Percentiles rank a stretch among this genome's conserved stretches.
Evolutionary conservation across 2,113 vertebrate species (phyloP).

Genomic region (Myotis davidii): DNA sequence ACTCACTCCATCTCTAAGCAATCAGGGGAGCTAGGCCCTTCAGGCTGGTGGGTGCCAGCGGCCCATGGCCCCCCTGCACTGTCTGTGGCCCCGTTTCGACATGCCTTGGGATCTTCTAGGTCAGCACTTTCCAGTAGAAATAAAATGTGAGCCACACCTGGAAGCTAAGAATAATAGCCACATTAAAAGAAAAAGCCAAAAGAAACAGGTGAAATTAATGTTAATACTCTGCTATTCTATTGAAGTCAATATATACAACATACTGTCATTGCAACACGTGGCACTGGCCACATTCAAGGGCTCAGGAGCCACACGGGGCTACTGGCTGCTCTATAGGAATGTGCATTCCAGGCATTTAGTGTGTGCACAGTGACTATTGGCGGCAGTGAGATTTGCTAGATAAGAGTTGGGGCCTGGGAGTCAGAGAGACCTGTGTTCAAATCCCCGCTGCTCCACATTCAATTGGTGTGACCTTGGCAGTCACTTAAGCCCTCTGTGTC

Average conservation of each 20-base stretch:
- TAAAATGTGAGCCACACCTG: background rate
- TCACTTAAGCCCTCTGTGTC: background rate
- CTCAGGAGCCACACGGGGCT: background rate
- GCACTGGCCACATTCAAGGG: background rate
- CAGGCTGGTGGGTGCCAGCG: accelerated
- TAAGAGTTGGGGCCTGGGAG: background rate
- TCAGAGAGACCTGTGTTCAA: background rate
- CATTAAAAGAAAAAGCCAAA: background rate
- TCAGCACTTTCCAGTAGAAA: background rate
- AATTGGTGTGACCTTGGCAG: background rate
- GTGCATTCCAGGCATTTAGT: background rate
- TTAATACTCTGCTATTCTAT: background rate
- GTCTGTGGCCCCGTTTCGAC: background rate
- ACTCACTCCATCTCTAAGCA: background rate
- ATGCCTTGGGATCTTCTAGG: background rate
- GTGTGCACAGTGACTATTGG: background rate
- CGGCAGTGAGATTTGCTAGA: too few species aligned
- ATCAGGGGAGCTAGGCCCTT: background rate
- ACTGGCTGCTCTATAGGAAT: accelerated
- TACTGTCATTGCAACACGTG: background rate
- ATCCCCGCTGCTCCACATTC: background rate
- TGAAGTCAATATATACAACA: background rate
- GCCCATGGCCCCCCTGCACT: background rate
- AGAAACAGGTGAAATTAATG: background rate
- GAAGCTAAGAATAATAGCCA: background rate